Conservation (phyloP, 2,113 vertebrate species). For the Saccopteryx bilineata region DNA sequence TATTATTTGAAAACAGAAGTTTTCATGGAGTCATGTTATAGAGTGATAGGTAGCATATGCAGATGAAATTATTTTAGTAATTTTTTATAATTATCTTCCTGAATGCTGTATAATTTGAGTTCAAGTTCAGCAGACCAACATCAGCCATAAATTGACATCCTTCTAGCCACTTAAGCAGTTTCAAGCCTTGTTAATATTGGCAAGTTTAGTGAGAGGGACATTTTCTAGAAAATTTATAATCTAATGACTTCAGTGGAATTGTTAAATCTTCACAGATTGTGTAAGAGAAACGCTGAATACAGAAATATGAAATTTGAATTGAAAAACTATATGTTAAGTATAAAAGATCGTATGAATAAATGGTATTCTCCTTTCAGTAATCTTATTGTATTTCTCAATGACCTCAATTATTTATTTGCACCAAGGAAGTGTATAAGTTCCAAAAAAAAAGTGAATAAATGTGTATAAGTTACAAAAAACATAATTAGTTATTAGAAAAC, state of each 20-base stretch:
- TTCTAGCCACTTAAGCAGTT: conserved; percentile 71
- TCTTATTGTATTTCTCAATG: conserved; percentile 22
- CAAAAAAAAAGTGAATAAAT: neutral
- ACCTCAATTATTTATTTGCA: conserved; percentile 39
- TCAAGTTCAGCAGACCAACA: conserved; percentile 63
- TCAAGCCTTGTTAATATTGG: conserved; percentile 58
- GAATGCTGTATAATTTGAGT: conserved; percentile 37
- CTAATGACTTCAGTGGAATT: conserved; percentile 51
- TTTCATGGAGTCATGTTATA: neutral
- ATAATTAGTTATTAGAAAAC: conserved; percentile 1
- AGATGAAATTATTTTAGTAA: neutral
- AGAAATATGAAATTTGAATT: conserved; percentile 10
- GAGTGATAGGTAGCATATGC: neutral
- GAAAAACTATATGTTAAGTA: conserved; percentile 23
- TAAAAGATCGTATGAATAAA: neutral
- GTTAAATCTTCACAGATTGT: neutral
- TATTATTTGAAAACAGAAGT: conserved; percentile 15
- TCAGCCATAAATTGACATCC: conserved; percentile 59
- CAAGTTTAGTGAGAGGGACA: conserved; percentile 55
- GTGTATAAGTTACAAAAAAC: neutral
- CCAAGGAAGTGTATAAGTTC: neutral
- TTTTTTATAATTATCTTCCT: conserved; percentile 53
- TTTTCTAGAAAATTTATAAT: conserved; percentile 59
- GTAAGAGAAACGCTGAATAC: neutral
- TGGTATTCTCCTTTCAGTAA: conserved; percentile 48